phyloP scores from a whole-genome alignment of 2,797 vertebrate genomes.

The Pseudocheirus occidentalis region DNA sequence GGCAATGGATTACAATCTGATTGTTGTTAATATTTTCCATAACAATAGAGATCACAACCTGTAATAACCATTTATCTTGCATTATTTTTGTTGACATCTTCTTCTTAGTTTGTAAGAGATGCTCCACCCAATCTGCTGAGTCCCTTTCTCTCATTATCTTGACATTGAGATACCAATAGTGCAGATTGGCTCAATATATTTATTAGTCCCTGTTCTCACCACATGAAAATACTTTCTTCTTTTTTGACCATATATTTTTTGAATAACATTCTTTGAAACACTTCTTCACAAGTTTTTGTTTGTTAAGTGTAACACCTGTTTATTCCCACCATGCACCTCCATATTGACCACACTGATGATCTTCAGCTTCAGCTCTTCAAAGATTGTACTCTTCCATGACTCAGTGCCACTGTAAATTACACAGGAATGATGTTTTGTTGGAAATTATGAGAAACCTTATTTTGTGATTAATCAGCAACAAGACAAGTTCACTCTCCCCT shows the following conservation, averaged over 20 bases:
- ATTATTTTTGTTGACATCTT: neutral
- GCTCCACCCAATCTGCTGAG: neutral
- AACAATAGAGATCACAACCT: neutral
- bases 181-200: neutral
- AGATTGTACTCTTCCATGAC: neutral
- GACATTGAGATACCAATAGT: neutral
- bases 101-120: neutral
- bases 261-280: neutral
- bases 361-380: neutral
- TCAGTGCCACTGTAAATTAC: neutral
- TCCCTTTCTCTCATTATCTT: neutral
- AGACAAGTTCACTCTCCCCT: neutral
- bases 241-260: neutral
- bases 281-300: neutral
- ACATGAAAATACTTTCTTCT: neutral
- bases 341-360: neutral
- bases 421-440: neutral
- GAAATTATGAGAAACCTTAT: neutral
- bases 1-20: neutral
- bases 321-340: neutral
- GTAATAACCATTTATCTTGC: neutral
- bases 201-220: neutral
- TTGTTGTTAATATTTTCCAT: neutral
- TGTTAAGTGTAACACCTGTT: neutral
- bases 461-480: neutral